phyloP scores from a whole-genome alignment of 35 echinoderm and acorn worm genomes.

The Amphiura filiformis region DNA sequence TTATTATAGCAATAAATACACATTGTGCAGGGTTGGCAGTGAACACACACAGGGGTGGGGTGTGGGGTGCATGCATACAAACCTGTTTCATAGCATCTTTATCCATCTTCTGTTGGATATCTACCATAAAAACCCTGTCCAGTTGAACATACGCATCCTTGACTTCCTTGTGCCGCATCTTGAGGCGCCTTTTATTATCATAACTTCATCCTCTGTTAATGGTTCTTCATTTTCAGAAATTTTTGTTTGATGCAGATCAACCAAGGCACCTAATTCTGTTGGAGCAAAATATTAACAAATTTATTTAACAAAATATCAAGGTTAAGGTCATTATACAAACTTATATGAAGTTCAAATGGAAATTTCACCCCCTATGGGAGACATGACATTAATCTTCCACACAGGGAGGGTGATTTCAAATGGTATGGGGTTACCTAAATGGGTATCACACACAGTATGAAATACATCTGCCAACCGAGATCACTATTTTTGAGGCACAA shows the following conservation, averaged over 20 bases:
- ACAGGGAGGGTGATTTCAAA: too few relatives aligned
- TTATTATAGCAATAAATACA: background rate
- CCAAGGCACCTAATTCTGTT: conserved; percentile 58
- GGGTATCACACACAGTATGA: too few relatives aligned
- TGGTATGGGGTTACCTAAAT: too few relatives aligned
- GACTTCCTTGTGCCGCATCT: conserved; percentile 57
- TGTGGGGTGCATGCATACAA: background rate
- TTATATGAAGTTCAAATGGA: too few relatives aligned
- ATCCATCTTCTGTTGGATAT: conserved; percentile 28
- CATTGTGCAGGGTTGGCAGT: background rate
- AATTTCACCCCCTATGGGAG: too few relatives aligned
- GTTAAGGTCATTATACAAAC: too few relatives aligned
- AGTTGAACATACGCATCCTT: conserved; percentile 59
- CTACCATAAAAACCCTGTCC: conserved; percentile 62
- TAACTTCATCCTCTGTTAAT: conserved; percentile 57
- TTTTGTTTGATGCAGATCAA: conserved; percentile 46
- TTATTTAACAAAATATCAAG: too few relatives aligned
- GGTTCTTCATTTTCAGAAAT: conserved; percentile 56
- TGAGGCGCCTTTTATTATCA: conserved; percentile 75
- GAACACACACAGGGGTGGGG: too few relatives aligned
- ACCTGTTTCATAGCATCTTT: conserved; percentile 41
- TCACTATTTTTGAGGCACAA: too few relatives aligned
- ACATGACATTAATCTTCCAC: too few relatives aligned
- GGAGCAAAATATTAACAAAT: background rate
- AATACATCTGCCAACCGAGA: too few relatives aligned